Percentiles rank a stretch among this genome's conserved stretches.
Conservation (phyloP, 30 jellyfish, hydroid and myxozoan species). For the Aurelia sp. region DNA sequence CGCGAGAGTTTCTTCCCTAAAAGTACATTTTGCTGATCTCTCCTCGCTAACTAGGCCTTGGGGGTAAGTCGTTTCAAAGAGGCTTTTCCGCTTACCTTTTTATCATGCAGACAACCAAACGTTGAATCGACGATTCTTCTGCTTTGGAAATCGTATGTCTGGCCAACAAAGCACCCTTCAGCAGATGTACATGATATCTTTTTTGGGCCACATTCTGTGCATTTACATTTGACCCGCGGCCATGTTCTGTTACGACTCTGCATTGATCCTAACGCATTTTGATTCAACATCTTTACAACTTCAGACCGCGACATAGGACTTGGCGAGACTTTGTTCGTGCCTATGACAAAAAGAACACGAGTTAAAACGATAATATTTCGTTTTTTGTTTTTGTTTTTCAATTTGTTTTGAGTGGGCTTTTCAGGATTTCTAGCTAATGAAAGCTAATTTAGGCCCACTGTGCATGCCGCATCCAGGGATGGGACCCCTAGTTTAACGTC, state of each 20-base stretch:
- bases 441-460: too few species aligned
- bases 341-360: neutral
- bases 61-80: too few species aligned
- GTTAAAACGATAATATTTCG: too few species aligned
- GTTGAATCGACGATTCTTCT: slow-evolving; percentile 32
- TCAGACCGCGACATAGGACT: slow-evolving; percentile 36
- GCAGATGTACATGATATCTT: slow-evolving; percentile 37
- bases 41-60: too few species aligned
- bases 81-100: slow-evolving; percentile 22
- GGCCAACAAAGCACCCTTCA: slow-evolving; percentile 81
- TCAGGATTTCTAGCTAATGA: too few species aligned
- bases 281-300: slow-evolving; percentile 13
- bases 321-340: slow-evolving; percentile 57
- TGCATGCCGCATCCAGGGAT: too few species aligned
- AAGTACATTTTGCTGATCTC: too few species aligned
- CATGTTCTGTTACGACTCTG: neutral
- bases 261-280: neutral
- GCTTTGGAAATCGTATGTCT: slow-evolving; percentile 30
- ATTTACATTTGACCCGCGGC: slow-evolving; percentile 50
- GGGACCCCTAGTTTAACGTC: too few species aligned
- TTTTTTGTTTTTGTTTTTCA: too few species aligned
- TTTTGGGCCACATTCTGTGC: slow-evolving; percentile 76
- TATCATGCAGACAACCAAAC: slow-evolving; percentile 77
- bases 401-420: too few species aligned
- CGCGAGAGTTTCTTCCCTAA: too few species aligned